Evolutionary conservation across 1,140 invertebrate genomes (phyloP), one percentile per base, ranked within the genome.

Genomic region (Melipona quadrifasciata): DNA sequence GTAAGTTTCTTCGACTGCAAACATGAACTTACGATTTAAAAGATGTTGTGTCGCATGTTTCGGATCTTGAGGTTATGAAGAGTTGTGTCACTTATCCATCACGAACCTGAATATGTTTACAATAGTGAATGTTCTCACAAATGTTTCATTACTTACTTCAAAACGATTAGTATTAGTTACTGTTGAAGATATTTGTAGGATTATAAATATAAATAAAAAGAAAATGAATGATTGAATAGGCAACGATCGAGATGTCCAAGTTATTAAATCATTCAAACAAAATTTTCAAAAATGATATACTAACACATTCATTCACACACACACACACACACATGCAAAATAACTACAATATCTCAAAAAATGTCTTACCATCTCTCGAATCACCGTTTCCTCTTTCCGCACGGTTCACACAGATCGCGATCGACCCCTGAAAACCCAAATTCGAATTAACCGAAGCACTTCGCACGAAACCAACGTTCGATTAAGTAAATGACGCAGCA

Each of bases 21-120:
- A 27, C n/a, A n/a, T 68, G 10, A 14, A 71, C 67, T 53, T 61
- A 34, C 17, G 19, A 84, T 79, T 84, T 84, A 64, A 39, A 0
- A 11, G 2, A 11, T n/a, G 21, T 61, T 24, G 39, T n/a, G 11
- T 5, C 16, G 12, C 53, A 21, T 14, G n/a, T 61, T 61, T 8
- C 12, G 55, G 16, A 51, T 16, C 70, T 11, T 2, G 12, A 72
- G 82, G 76, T 84, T 84, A 84, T 64, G 53, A 11, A 19, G 3
- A 27, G 27, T 84, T 57, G n/a, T 34, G 73, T 68, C 73, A 16
- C 12, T 31, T 76, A 31, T 61, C 19, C 1, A 10, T 39, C 55
- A 61, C 34, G 76, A 79, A 84, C 39, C 71, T 79, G 27, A 12
- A 31, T 34, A 31, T 19, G 34, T 61, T 61, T 55, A 21, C 8